phyloP scores from a whole-genome alignment of 2,113 vertebrate genomes.

The Oenanthe melanoleuca region DNA sequence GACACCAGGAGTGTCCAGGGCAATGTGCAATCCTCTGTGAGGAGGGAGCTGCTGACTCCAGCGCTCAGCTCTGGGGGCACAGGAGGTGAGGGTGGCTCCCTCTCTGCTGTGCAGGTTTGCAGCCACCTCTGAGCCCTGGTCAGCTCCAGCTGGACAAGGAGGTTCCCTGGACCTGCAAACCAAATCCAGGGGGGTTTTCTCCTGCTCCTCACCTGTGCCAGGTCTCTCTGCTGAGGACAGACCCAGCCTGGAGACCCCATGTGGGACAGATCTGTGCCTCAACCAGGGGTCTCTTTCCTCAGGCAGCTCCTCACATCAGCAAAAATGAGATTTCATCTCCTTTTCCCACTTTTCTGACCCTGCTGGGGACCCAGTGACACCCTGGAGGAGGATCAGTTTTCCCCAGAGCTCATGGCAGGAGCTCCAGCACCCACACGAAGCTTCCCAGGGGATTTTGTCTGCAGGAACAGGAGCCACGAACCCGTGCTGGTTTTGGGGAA shows the following conservation, averaged over 20 bases:
- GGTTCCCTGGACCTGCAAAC: neutral
- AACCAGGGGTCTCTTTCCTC: neutral
- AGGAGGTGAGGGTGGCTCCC: too few relatives aligned
- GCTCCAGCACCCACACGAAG: neutral
- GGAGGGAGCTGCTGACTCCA: neutral
- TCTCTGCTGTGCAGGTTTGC: neutral
- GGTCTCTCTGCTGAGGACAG: neutral
- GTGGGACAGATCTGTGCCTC: neutral
- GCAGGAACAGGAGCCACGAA: neutral
- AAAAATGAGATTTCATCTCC: neutral
- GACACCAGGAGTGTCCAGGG: too few relatives aligned
- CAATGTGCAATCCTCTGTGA: too few relatives aligned
- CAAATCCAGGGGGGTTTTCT: neutral
- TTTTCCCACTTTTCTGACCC: neutral
- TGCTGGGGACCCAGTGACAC: neutral
- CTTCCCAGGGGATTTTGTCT: neutral
- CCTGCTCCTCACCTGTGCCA: neutral
- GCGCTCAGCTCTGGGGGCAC: rapidly evolving
- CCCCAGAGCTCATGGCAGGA: neutral
- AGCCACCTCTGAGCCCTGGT: neutral
- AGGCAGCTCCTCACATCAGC: neutral
- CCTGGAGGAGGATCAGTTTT: neutral
- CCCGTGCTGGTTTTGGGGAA: neutral
- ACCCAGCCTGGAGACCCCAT: neutral
- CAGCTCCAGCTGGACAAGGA: neutral